These are phyloP conservation scores for Podilymbus podiceps DNA, from an alignment of 2,113 vertebrate species.

Conservation along the genomic window DNA sequence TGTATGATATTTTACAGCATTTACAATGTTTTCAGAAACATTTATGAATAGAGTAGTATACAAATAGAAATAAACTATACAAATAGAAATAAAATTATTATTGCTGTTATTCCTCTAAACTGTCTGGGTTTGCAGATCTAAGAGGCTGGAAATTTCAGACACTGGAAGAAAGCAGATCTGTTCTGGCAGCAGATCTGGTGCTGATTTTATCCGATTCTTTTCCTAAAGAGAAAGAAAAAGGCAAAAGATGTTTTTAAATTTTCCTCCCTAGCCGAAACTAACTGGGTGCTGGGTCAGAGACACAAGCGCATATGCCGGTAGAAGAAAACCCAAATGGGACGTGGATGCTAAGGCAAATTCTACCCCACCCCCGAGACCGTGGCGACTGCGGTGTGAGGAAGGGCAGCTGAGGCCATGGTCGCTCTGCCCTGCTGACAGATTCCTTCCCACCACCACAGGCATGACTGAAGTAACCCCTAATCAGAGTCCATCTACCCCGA, in stretches of 20 bases:
- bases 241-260: not conserved
- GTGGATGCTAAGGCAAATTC: not conserved
- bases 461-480: not conserved
- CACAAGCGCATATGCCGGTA: rapidly evolving
- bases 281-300: not conserved
- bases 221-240: not conserved
- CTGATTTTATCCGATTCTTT: not conserved
- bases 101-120: not conserved
- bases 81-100: not conserved
- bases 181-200: not conserved
- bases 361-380: not conserved
- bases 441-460: not conserved
- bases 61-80: too few species aligned
- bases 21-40: not conserved
- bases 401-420: not conserved
- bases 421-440: not conserved
- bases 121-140: not conserved
- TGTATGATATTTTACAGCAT: not conserved
- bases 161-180: not conserved
- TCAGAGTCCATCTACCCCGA: not conserved
- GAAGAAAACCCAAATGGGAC: not conserved
- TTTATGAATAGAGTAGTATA: too few species aligned
- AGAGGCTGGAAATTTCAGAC: not conserved
- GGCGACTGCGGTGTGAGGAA: rapidly evolving
- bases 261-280: not conserved